Base-by-base conservation (phyloP, 2,797 vertebrate genomes). In the Myotis pilosus region DNA sequence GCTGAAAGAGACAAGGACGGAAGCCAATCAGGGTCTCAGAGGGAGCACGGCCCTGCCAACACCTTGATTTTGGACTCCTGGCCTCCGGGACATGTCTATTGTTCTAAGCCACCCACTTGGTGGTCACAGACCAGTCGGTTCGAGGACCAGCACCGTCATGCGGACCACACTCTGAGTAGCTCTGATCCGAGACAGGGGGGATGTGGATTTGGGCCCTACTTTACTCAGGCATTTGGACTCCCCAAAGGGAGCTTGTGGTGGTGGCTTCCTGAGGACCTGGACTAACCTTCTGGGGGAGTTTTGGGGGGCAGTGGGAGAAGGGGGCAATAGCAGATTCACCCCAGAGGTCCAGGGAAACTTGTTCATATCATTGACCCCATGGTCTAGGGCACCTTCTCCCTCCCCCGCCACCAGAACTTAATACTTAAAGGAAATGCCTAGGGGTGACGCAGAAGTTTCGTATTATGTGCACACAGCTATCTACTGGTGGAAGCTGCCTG, bases 101-200 rank as follows among this genome's bases (percentile, higher is more conserved):
- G n/a, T 4, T 41, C 7, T 3, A 41, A 72, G 30, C 25, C 81
- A 4, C 23, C 44, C 8, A 6, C 25, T 20, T 68, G 11, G 38
- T 6, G 38, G 4, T 30, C 74, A 62, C 36, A 9, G 41, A 33
- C 75, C 60, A 19, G 28, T 2, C 22, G 41, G 44, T 36, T 9
- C 55, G 6, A 0, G 38, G 53, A 19, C 6, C n/a, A 60, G 90
- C 60, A 6, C 30, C 0, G 0, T 60, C 1, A 1, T 20, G 19
- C 0, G 1, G 66, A 28, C 64, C 33, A 20, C 55, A 53, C 12
- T 20, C 16, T 0, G 10, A 60, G 33, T 0, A 20, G 17, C 30
- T 30, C 41, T 44, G n/a, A 51, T 33, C 1, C 3, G n/a, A n/a
- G 57, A 11, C 22, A 36, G 23, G 4, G 5, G 8, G 74, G 47